Base-by-base conservation (phyloP, 2,888 invertebrate genomes). In the Kryphioiulus occultus region DNA sequence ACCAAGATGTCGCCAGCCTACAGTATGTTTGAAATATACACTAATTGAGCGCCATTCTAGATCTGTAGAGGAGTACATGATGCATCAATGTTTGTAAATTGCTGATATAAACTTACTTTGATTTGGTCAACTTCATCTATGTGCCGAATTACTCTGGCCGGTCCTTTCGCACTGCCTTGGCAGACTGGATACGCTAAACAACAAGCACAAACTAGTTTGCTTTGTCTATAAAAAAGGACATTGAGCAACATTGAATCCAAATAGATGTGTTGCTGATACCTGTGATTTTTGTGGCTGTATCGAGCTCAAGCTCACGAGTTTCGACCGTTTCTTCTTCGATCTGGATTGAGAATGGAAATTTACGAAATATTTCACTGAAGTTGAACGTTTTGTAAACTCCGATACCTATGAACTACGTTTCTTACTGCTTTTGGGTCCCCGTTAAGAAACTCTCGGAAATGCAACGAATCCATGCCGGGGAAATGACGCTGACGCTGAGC, bases 1-100 rank as follows among this genome's bases (percentile, higher is more conserved):
- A 97, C 94, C 89, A 97, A 92, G 89, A 97, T 93, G 90, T 97
- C 96, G 0, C 95, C 95, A 89, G 92, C 91, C 90, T 93, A 92
- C n/a, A n/a, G n/a, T n/a, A n/a, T 85, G 89, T 7, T 53, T 32
- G 9, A 42, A 86, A 22, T 22, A 85, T n/a, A n/a, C n/a, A n/a
- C n/a, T n/a, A n/a, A n/a, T n/a, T n/a, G n/a, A n/a, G n/a, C n/a
- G n/a, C n/a, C n/a, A n/a, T n/a, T n/a, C n/a, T n/a, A n/a, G n/a
- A n/a, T n/a, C n/a, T n/a, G n/a, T n/a, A n/a, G n/a, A n/a, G n/a
- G n/a, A n/a, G n/a, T n/a, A n/a, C n/a, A n/a, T n/a, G n/a, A n/a
- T n/a, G n/a, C n/a, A n/a, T n/a, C 47, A 15, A 47, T 15, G 1
- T 47, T 47, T 47, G 5, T 47, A 47, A 42, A 85, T 42, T 42